Base-by-base conservation (phyloP, 2,797 vertebrate species). In the Pelochelys cantorii region DNA sequence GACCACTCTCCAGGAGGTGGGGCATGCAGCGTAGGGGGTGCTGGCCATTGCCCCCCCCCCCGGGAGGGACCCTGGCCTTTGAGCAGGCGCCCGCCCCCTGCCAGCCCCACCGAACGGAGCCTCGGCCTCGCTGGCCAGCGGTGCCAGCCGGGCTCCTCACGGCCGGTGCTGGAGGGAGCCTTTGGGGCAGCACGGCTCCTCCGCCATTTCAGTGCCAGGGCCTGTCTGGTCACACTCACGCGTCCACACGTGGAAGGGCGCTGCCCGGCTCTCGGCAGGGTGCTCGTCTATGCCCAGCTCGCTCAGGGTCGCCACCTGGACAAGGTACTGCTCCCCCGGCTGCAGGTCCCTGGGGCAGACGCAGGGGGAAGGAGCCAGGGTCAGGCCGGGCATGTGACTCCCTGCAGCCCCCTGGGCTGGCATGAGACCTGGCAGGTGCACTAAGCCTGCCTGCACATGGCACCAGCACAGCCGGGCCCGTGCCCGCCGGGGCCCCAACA, bases 181-280 rank as follows among this genome's bases (percentile, higher is more conserved):
- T 23, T 18, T 20, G 22, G 71, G 20, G 23, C 37, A 37, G 22
- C 11, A 22, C 37, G 34, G n/a, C 15, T 20, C 65, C 12, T 42
- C 23, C 37, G 42, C 42, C 42, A 42, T 42, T 42, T 42, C 42
- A 42, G 42, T 5, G 42, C 27, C 15, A 22, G 55, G 17, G 9
- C 82, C 60, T 7, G 2, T 18, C 2, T 52, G n/a, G 6, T 31
- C 57, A 80, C 86, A 98, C 99, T 97, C 97, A 99, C 99, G 98
- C 29, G 99, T 99, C 99, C 99, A 99, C 95, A 99, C 98, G 0
- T 97, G 97, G 79, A 99, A 96, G 0, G 99, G 99, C 52, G 98
- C 98, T 0, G 98, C 98, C 97, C 98, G 98, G 86, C 99, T 99
- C 90, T 99, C 99, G 1, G 99, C 98, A 56, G 98, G 98, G 79